Evolutionary conservation across 2,888 invertebrate species (phyloP).

Genomic region (Stenodera caucasica): DNA sequence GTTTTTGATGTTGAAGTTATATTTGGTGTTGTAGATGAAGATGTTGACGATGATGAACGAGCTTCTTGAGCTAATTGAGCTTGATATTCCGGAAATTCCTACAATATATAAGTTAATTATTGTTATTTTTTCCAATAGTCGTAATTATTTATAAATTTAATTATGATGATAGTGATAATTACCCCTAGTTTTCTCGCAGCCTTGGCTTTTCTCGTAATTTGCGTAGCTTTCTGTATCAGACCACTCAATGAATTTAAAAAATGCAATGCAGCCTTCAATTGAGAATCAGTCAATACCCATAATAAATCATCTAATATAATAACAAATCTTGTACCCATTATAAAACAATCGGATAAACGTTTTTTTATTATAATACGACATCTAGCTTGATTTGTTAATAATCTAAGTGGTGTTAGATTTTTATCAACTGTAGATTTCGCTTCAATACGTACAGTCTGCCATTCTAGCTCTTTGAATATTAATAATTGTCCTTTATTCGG

Average conservation of each 20-base stretch:
- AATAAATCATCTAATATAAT: constrained; percentile 93
- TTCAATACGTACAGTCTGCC: constrained; percentile 96
- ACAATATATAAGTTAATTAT: constrained; percentile 32
- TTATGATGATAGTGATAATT: too few relatives aligned
- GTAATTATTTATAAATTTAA: too few relatives aligned
- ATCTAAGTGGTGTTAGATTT: constrained; percentile 82
- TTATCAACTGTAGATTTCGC: constrained; percentile 81
- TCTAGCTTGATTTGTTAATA: constrained; percentile 91
- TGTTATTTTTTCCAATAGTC: too few relatives aligned
- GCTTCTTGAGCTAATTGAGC: constrained; percentile 69
- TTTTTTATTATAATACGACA: constrained; percentile 97
- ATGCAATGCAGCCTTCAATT: constrained; percentile 88
- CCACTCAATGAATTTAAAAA: constrained; percentile 84
- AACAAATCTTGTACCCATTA: constrained; percentile 88
- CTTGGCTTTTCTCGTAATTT: constrained; percentile 77
- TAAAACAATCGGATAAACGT: constrained; percentile 83
- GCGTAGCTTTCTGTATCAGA: constrained; percentile 78
- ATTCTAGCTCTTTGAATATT: constrained; percentile 95
- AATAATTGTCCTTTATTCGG: constrained; percentile 84
- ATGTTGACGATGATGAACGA: constrained; percentile 48
- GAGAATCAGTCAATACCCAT: constrained; percentile 97
- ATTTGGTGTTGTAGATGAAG: background rate
- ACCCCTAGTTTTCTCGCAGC: constrained; percentile 82
- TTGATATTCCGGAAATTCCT: constrained; percentile 74
- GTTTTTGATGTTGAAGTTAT: constrained; percentile 53